Conservation (phyloP, 2,888 invertebrate genomes). For the Rhagium mordax region DNA sequence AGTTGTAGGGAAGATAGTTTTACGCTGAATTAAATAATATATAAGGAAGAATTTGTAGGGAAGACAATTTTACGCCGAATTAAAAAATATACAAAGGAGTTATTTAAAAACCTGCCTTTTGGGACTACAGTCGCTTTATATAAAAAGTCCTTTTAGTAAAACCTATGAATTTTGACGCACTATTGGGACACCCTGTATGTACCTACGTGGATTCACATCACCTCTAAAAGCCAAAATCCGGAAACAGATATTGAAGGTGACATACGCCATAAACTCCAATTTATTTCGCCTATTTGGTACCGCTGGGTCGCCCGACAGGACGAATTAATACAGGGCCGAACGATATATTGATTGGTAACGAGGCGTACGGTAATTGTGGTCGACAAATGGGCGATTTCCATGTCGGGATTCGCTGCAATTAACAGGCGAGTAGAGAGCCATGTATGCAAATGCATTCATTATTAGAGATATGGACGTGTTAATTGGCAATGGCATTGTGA, state of each 20-base stretch:
- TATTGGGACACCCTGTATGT: no score
- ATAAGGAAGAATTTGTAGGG: no score
- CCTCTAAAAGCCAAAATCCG: no score
- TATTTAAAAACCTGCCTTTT: no score
- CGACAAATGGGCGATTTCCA: background rate
- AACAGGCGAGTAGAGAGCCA: background rate
- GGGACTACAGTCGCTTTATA: no score
- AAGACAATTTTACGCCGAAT: no score
- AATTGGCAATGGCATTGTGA: conserved; percentile 12
- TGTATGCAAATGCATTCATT: conserved; percentile 18
- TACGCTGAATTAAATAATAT: no score
- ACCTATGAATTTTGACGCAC: no score
- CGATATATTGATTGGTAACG: background rate
- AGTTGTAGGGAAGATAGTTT: no score
- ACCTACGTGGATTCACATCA: no score
- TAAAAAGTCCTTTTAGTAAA: no score
- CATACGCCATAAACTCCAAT: background rate
- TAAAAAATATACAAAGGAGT: no score
- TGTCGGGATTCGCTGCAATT: background rate
- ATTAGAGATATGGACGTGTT: conserved; percentile 13
- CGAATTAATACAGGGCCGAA: background rate
- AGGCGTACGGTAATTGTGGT: background rate
- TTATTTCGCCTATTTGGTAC: background rate
- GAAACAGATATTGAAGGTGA: background rate
- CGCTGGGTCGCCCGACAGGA: background rate